These are phyloP conservation scores for Pocillopora damicornis DNA, from an alignment of 64 coral and sea anemone species.

Conservation along the genomic window DNA sequence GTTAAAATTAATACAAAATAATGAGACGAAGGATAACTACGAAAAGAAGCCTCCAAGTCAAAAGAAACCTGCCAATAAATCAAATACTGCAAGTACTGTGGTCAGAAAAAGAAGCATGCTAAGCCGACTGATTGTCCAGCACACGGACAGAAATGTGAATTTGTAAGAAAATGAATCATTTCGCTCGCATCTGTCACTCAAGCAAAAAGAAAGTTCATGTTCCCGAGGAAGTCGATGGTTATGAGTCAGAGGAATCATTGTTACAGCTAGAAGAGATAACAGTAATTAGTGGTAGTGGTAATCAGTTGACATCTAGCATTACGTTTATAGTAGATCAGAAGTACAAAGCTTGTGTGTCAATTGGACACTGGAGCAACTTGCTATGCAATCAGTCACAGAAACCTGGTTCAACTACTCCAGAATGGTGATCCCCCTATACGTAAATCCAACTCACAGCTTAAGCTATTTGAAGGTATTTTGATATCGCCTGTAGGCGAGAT, in stretches of 20 bases:
- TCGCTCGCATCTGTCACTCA: background rate
- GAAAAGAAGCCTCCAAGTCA: background rate
- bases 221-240: background rate
- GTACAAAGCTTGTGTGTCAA: constrained; percentile 40
- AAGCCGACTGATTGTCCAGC: constrained; percentile 46
- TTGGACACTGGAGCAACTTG: constrained; percentile 51
- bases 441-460: too few relatives aligned
- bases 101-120: background rate
- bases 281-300: constrained; percentile 46
- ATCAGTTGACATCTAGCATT: constrained; percentile 47
- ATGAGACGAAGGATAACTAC: background rate
- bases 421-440: too few relatives aligned
- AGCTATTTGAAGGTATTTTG: background rate
- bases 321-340: constrained; percentile 41
- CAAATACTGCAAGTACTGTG: constrained; percentile 1
- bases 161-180: constrained; percentile 7
- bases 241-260: too few relatives aligned
- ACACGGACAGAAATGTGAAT: constrained; percentile 6
- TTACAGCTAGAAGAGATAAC: background rate
- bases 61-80: background rate
- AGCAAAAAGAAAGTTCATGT: constrained; percentile 13
- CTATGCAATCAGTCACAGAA: background rate
- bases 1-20: constrained; percentile 51
- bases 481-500: constrained; percentile 7
- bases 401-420: too few relatives aligned